Conservation (phyloP, 2,113 vertebrate genomes). For the Tachysurus vachellii region DNA sequence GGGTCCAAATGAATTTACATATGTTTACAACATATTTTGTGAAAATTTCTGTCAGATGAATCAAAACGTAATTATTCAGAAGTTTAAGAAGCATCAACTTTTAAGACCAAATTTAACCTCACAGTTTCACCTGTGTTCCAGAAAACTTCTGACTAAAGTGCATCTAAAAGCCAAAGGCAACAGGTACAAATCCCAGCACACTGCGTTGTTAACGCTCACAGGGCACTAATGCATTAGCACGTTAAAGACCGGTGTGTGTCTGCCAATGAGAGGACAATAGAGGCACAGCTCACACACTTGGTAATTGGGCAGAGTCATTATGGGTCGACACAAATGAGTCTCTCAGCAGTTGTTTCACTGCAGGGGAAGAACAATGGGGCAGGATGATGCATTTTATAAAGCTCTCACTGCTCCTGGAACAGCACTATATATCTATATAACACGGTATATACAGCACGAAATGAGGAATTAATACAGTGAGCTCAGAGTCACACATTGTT, state of each 20-base stretch:
- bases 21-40: not conserved
- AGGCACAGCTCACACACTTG: constrained; percentile 51
- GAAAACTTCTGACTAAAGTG: constrained; percentile 1
- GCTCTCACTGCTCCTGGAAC: constrained; percentile 58
- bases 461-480: not conserved
- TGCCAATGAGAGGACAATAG: constrained; percentile 35
- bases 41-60: not conserved
- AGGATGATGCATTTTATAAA: constrained; percentile 55
- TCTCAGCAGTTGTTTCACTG: constrained; percentile 48
- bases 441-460: not conserved
- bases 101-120: not conserved
- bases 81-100: not conserved
- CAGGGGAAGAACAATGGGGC: constrained; percentile 58
- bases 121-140: not conserved
- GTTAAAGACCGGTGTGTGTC: constrained; percentile 40
- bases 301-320: constrained; percentile 55
- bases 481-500: not conserved
- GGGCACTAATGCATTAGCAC: constrained; percentile 38
- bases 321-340: constrained; percentile 54
- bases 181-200: constrained; percentile 17
- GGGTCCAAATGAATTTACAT: not conserved
- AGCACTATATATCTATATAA: not conserved
- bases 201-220: constrained; percentile 40
- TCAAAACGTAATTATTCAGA: not conserved
- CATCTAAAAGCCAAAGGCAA: constrained; percentile 3